phyloP scores from a whole-genome alignment of 1,140 invertebrate species.

The Mya arenaria region DNA sequence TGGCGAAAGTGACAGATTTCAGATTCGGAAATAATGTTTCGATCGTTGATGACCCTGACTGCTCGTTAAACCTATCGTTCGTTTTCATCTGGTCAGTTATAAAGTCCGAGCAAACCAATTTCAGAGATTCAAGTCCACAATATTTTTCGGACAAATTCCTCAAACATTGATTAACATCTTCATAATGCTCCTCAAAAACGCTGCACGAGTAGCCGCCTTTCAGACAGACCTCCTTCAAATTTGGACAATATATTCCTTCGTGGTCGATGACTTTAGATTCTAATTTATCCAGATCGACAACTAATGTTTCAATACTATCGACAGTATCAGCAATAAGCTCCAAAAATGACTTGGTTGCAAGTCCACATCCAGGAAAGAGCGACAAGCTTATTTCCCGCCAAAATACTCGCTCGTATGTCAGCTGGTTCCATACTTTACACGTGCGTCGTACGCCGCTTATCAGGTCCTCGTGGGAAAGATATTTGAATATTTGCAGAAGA shows the following conservation, averaged over 20 bases:
- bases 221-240: slow-evolving; percentile 40
- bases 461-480: slow-evolving; percentile 38
- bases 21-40: background rate
- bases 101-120: slow-evolving; percentile 29
- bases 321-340: slow-evolving; percentile 21
- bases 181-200: background rate
- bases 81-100: background rate
- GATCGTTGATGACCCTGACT: background rate
- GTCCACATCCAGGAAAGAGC: slow-evolving; percentile 30
- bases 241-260: slow-evolving; percentile 38
- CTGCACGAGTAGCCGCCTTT: background rate
- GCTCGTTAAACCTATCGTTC: too few species aligned
- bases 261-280: slow-evolving; percentile 38
- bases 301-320: slow-evolving; percentile 46
- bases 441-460: slow-evolving; percentile 44
- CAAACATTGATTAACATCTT: slow-evolving; percentile 27
- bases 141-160: slow-evolving; percentile 24
- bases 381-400: slow-evolving; percentile 52
- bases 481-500: slow-evolving; percentile 54
- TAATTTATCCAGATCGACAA: slow-evolving; percentile 28
- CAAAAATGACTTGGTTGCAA: slow-evolving; percentile 33
- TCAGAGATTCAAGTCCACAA: slow-evolving; percentile 17
- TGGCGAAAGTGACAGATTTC: background rate
- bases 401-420: slow-evolving; percentile 39
- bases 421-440: slow-evolving; percentile 48